Evolutionary conservation across 2,797 vertebrate species (phyloP).

Genomic region (Rhinoraja longicauda): DNA sequence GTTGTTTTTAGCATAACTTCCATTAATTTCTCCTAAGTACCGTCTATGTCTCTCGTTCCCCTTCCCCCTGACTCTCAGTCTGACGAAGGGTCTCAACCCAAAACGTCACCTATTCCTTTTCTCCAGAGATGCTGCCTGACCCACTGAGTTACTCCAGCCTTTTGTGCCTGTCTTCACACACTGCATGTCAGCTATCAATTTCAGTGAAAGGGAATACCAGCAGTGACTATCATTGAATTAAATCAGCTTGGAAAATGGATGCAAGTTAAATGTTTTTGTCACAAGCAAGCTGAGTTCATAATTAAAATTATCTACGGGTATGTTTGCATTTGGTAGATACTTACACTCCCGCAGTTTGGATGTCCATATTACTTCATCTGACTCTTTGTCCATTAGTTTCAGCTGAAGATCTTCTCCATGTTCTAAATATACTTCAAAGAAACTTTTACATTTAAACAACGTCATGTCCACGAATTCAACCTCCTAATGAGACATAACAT

Average conservation of each 20-base stretch:
- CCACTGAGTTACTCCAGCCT: no score
- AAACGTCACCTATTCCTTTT: no score
- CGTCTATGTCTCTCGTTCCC: no score
- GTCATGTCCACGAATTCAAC: conserved; percentile 69
- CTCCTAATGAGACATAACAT: conserved; percentile 54
- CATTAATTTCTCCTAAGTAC: no score
- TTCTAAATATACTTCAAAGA: conserved; percentile 77
- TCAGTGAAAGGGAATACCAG: background rate
- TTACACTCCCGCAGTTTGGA: conserved; percentile 72
- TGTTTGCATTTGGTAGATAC: conserved; percentile 13
- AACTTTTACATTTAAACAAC: conserved; percentile 68
- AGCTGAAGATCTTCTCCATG: conserved; percentile 71
- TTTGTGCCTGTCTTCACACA: no score
- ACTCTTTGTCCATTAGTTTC: conserved; percentile 64
- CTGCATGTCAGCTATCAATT: background rate
- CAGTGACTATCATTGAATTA: background rate
- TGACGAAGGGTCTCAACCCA: no score
- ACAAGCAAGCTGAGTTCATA: background rate
- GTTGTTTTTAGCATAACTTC: no score
- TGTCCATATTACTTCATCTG: conserved; percentile 66
- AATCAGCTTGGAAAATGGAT: background rate
- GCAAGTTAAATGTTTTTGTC: background rate
- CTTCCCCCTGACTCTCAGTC: no score
- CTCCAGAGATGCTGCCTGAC: no score
- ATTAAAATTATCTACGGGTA: background rate